Base-by-base conservation (phyloP, 2,113 vertebrate genomes). In the Tautogolabrus adspersus region DNA sequence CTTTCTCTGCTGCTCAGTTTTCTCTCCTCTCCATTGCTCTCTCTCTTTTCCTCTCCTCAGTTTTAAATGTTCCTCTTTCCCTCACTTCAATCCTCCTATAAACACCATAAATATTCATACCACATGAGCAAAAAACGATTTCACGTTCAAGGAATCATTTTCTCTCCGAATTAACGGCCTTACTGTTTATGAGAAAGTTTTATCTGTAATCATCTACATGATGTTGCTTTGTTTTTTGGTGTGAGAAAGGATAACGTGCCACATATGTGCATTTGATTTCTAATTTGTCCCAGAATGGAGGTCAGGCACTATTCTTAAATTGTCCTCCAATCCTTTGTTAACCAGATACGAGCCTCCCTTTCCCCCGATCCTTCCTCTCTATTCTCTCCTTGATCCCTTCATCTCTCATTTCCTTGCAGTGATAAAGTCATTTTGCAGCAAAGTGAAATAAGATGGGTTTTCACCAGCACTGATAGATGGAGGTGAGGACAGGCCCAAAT, bases 401-500 rank as follows among this genome's bases (percentile, higher is more conserved):
- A 83, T 77, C 82, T 84, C 71, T 90, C 82, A 90, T 89, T 90
- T 87, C 89, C 78, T 75, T 4, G 3, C 16, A 0, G 68, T 63
- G 81, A 88, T 90, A 76, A 90, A 91, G 81, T 86, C 74, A 77
- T 89, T 88, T 87, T 84, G 57, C 75, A 72, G 65, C 59, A 52
- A 79, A 84, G 83, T 83, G 87, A 85, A 87, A 86, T 82, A 76
- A 88, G 82, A 89, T 84, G 73, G 60, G 72, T 86, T 89, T 89
- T 73, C 81, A 82, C 49, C 61, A 68, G 64, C 59, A 3, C 65
- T 75, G 88, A 85, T 76, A 87, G 83, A 90, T 81, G 70, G 75
- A 90, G 86, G 81, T 80, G 77, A 84, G 68, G 84, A 79, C 64
- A 59, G 66, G 66, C 30, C 70, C 55, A 81, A 85, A 88, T 83